Evolutionary conservation across 2,888 invertebrate genomes (phyloP).

Genomic region (Trachelus stipa): DNA sequence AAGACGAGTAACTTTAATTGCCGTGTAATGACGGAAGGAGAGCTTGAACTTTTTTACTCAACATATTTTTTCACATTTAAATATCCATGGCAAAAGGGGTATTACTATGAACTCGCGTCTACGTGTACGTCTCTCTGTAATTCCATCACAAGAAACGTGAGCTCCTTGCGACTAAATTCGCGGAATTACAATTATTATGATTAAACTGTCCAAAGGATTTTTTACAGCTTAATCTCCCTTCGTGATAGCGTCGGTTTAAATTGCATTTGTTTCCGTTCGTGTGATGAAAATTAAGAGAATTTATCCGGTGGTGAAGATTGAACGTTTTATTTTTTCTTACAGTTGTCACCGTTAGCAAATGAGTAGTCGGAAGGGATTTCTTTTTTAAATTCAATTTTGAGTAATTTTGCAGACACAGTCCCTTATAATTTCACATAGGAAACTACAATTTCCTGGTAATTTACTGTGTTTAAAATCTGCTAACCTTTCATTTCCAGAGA

Average conservation of each 20-base stretch:
- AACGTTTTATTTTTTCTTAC: neutral
- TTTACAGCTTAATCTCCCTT: conserved; percentile 37
- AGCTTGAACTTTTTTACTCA: neutral
- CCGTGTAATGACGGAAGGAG: neutral
- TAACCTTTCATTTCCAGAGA: neutral
- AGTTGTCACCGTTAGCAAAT: neutral
- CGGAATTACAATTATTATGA: conserved; percentile 55
- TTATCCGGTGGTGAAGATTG: neutral
- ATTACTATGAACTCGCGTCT: neutral
- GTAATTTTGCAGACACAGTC: neutral
- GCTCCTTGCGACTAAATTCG: neutral
- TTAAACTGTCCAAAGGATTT: conserved; percentile 40
- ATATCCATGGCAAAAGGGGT: neutral
- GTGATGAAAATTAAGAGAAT: conserved; percentile 17
- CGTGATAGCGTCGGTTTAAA: conserved; percentile 22
- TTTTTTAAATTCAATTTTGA: neutral
- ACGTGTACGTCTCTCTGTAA: neutral
- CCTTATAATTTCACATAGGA: neutral
- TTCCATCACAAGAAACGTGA: neutral
- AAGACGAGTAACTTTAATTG: neutral
- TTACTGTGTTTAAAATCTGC: neutral
- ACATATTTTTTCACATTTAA: neutral
- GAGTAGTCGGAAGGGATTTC: neutral
- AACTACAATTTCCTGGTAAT: neutral
- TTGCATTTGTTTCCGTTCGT: conserved; percentile 25